These are phyloP conservation scores for Doryteuthis pealeii DNA, from an alignment of 1,140 invertebrate species.

Conservation along the genomic window DNA sequence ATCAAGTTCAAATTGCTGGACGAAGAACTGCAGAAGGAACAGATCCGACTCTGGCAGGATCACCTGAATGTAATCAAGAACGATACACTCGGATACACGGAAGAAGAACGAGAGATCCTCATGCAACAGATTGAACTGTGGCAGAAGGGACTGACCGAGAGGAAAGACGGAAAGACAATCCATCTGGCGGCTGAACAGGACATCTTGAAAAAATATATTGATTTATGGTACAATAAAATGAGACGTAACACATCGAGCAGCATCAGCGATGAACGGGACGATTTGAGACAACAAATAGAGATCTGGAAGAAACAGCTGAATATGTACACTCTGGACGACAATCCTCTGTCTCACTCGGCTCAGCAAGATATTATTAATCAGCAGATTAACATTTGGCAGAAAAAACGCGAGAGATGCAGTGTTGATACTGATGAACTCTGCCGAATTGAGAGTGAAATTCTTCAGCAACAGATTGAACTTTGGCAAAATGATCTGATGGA, in stretches of 20 bases:
- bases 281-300: neutral
- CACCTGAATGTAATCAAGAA: neutral
- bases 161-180: neutral
- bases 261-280: neutral
- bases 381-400: neutral
- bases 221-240: neutral
- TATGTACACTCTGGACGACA: neutral
- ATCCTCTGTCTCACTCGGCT: neutral
- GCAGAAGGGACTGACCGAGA: neutral
- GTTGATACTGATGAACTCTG: neutral
- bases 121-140: slow-evolving; percentile 5
- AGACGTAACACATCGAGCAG: neutral
- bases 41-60: neutral
- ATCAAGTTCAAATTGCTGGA: neutral
- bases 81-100: neutral
- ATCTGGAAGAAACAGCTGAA: neutral
- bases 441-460: neutral
- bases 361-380: neutral
- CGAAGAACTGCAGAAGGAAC: slow-evolving; percentile 5
- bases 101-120: neutral
- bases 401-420: neutral
- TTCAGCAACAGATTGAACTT: slow-evolving; percentile 5
- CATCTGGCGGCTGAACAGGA: neutral
- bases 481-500: neutral
- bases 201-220: neutral